Percentiles rank a stretch among this genome's conserved stretches.
phyloP scores from a whole-genome alignment of 1,140 invertebrate genomes.

The Drosophila prosaltans region DNA sequence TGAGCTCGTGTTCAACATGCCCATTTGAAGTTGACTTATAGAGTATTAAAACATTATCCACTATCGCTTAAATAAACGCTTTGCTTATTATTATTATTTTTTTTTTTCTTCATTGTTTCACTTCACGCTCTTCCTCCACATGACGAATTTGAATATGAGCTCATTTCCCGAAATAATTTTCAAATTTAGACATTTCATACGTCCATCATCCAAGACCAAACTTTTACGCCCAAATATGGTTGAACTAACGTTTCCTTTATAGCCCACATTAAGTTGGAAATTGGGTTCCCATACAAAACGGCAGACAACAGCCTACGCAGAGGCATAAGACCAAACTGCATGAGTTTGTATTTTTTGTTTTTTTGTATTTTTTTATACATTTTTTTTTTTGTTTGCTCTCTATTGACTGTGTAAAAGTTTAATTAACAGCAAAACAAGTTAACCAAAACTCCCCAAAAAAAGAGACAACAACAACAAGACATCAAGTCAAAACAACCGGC shows the following conservation, averaged over 20 bases:
- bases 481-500: conserved; percentile 39
- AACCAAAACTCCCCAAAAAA: conserved; percentile 36
- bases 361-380: not conserved
- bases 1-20: no score
- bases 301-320: conserved; percentile 39
- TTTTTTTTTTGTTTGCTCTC: conserved; percentile 33
- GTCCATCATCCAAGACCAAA: conserved; percentile 41
- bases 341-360: conserved; percentile 34
- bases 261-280: conserved; percentile 64
- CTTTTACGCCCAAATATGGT: conserved; percentile 76
- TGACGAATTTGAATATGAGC: conserved; percentile 57
- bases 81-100: conserved; percentile 29
- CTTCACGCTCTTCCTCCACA: conserved; percentile 53
- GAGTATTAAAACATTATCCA: conserved; percentile 36
- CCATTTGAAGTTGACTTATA: not conserved
- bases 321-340: conserved; percentile 29
- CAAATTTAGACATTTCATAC: conserved; percentile 48
- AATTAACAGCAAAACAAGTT: conserved; percentile 71
- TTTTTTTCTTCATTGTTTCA: conserved; percentile 12
- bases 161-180: conserved; percentile 57
- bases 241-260: conserved; percentile 62
- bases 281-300: conserved; percentile 67
- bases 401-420: conserved; percentile 55
- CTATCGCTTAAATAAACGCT: conserved; percentile 36
- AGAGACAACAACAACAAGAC: conserved; percentile 40